phyloP scores from a whole-genome alignment of 2,888 invertebrate species.

The Octonoba sinensis region DNA sequence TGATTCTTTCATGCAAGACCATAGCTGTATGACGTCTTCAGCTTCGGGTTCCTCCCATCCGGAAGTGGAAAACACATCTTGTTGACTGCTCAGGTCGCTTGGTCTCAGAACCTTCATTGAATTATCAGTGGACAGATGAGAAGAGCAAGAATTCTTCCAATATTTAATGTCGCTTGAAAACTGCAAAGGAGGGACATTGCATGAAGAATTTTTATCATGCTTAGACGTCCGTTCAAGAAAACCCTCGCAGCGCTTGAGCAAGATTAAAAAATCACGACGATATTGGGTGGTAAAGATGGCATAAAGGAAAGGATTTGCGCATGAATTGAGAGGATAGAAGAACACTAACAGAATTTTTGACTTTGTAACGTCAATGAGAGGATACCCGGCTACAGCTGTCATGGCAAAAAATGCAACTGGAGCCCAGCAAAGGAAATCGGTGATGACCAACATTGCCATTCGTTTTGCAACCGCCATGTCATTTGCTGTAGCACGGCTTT shows the following conservation, averaged over 20 bases:
- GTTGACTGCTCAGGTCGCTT: slow-evolving; percentile 51
- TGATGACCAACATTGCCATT: slow-evolving; percentile 88
- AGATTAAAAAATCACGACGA: slow-evolving; percentile 80
- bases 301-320: slow-evolving; percentile 92
- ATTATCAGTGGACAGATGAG: slow-evolving; percentile 55
- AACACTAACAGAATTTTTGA: slow-evolving; percentile 83
- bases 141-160: slow-evolving; percentile 33
- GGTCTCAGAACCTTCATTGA: slow-evolving; percentile 55
- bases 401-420: slow-evolving; percentile 91
- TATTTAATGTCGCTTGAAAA: slow-evolving; percentile 28
- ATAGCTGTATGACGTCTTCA: slow-evolving; percentile 46
- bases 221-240: slow-evolving; percentile 66
- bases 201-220: slow-evolving; percentile 51
- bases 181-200: slow-evolving; percentile 47
- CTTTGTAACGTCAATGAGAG: slow-evolving; percentile 82
- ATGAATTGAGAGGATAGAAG: slow-evolving; percentile 91
- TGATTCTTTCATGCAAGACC: slow-evolving; percentile 20
- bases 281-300: slow-evolving; percentile 91
- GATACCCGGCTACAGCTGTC: slow-evolving; percentile 86
- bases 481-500: slow-evolving; percentile 72
- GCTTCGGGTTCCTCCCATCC: slow-evolving; percentile 48
- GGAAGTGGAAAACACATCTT: slow-evolving; percentile 32
- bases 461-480: slow-evolving; percentile 86
- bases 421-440: slow-evolving; percentile 78
- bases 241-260: slow-evolving; percentile 77